Evolutionary conservation across 2,888 invertebrate species (phyloP).

Genomic region (Adineta ricciae): DNA sequence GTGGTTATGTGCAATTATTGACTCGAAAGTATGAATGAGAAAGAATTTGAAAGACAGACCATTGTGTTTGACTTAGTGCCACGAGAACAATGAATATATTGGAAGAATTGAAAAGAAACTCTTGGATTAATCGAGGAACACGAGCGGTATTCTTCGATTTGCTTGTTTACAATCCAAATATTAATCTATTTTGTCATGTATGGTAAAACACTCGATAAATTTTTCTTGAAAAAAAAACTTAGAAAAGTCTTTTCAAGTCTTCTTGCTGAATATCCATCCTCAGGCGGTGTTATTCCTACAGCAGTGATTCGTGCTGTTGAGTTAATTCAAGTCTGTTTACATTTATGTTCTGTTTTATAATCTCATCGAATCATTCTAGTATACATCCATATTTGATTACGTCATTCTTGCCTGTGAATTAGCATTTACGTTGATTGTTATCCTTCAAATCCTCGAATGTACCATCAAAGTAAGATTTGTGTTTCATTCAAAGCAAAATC

Average conservation of each 20-base stretch:
- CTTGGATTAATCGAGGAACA: neutral
- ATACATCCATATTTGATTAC: neutral
- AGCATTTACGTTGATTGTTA: neutral
- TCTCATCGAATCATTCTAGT: neutral
- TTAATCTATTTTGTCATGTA: conserved; percentile 1
- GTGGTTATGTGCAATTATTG: neutral
- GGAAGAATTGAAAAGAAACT: neutral
- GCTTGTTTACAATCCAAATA: neutral
- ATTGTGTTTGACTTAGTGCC: neutral
- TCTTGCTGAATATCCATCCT: neutral
- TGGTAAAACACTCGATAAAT: neutral
- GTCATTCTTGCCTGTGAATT: neutral
- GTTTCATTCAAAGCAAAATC: too few relatives aligned
- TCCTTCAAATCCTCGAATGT: neutral
- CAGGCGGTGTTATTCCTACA: neutral
- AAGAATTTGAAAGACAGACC: too few relatives aligned
- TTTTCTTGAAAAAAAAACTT: neutral
- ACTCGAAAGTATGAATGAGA: neutral
- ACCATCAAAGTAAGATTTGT: neutral
- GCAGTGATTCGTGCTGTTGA: neutral
- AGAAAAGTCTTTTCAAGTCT: neutral
- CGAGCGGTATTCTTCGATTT: conserved; percentile 1
- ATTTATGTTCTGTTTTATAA: too few relatives aligned
- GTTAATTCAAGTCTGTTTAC: neutral
- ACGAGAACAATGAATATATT: neutral